Base-by-base conservation (phyloP, 1,140 invertebrate species). In the Drosophila tani region DNA sequence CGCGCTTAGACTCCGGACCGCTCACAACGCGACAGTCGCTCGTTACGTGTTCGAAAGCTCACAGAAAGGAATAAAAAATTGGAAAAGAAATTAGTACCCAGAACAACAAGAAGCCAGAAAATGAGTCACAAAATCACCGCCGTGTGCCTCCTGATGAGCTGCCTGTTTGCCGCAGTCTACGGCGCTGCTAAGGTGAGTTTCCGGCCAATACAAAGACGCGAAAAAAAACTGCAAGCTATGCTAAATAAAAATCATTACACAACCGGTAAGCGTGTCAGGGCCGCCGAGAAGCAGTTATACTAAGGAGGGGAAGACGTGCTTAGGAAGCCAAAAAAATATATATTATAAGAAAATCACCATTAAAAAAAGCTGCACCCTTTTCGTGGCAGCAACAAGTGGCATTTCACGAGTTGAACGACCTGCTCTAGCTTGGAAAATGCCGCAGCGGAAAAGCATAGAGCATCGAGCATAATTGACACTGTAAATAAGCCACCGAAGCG, bases 101-200 rank as follows among this genome's bases (percentile, higher is more conserved):
- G 63, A 68, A 70, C n/a, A 70, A 67, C 49, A 68, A 70, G 43
- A 55, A 78, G 81, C 50, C 55, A 9, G n/a, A 78, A 65, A 41
- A 92, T 92, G 91, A 92, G 75, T 92, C 91, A 91, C 64, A 91
- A 88, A 79, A 40, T 92, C 15, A 41, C 74, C 15, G 66, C 63
- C 12, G 47, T 60, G 9, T 68, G 56, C 15, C 70, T 91, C 21
- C 68, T 92, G 49, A 74, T 91, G 71, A 71, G 63, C 53, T 82
- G 84, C 65, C 49, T 92, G 40, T 80, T 90, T 19, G 86, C 66
- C 46, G 57, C 86, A 4, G 91, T 63, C 32, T 75, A 82, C 50
- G 82, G 79, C 49, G 91, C 91, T 17, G 81, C 91, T n/a, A 92
- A 92, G 91, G 91, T 92, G 70, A 83, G 87, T 68, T 62, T 68